Conservation (phyloP, 1,140 invertebrate genomes). For the Euura saliciscinereae region DNA sequence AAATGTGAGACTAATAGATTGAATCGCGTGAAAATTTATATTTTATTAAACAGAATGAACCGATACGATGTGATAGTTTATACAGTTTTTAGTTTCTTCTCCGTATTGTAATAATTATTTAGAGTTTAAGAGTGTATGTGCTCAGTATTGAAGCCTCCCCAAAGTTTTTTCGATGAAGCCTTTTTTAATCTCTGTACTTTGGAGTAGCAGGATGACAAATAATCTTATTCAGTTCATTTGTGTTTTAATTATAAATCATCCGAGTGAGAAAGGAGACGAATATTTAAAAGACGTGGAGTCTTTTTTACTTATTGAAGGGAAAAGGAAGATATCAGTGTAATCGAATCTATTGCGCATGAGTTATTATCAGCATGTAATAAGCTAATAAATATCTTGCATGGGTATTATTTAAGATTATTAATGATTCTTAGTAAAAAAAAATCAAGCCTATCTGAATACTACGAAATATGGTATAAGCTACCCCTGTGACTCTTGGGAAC, state of each 20-base stretch:
- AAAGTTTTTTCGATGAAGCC: too few species aligned
- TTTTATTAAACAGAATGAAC: slow-evolving; percentile 17
- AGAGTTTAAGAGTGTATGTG: slow-evolving; percentile 6
- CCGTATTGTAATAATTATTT: not conserved
- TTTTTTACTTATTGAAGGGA: not conserved
- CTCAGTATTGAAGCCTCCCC: not conserved
- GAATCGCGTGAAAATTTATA: not conserved
- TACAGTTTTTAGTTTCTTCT: not conserved
- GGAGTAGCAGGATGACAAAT: too few species aligned
- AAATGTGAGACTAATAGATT: slow-evolving; percentile 13
- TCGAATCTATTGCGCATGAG: not conserved
- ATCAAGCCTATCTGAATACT: not conserved
- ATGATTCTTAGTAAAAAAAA: not conserved
- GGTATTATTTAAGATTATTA: slow-evolving; percentile 19
- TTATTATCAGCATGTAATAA: slow-evolving; percentile 15
- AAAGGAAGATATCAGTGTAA: slow-evolving; percentile 7
- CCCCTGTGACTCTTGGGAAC: slow-evolving; percentile 51
- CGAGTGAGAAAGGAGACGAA: not conserved
- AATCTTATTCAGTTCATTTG: too few species aligned
- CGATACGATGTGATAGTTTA: slow-evolving; percentile 5
- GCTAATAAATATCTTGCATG: not conserved
- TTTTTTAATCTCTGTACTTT: too few species aligned
- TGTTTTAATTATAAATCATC: not conserved
- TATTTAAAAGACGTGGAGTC: not conserved
- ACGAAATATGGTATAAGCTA: slow-evolving; percentile 17